These are phyloP conservation scores for Zootermopsis nevadensis DNA, from an alignment of 2,888 invertebrate species.

Conservation along the genomic window DNA sequence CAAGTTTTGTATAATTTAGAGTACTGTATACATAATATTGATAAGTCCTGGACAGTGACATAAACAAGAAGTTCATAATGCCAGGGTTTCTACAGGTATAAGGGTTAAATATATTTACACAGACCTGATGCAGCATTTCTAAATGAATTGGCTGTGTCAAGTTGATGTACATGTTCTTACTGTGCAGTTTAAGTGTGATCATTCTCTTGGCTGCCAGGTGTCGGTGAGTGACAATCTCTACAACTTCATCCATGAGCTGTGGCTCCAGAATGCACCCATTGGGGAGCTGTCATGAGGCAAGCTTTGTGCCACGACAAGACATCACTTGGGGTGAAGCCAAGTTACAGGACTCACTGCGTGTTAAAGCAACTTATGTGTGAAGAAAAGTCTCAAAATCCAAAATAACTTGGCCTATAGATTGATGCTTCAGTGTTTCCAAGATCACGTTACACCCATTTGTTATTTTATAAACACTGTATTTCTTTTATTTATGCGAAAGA, in stretches of 20 bases:
- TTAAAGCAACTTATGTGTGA: too few relatives aligned
- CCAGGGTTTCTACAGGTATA: background rate
- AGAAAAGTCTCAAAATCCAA: background rate
- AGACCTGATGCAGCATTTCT: background rate
- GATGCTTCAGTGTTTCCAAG: background rate
- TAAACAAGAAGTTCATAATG: background rate
- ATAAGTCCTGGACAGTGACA: background rate
- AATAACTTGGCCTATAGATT: background rate
- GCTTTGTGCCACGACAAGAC: background rate
- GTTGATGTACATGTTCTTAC: background rate
- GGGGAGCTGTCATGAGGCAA: conserved; percentile 87
- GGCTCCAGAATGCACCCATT: conserved; percentile 97
- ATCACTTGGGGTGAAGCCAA: too few relatives aligned
- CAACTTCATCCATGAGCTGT: conserved; percentile 93
- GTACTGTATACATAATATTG: background rate
- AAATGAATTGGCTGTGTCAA: background rate
- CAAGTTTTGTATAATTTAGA: too few relatives aligned
- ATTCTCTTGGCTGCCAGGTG: conserved; percentile 68
- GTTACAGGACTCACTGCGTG: background rate
- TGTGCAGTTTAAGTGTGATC: conserved; percentile 38
- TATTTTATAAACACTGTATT: background rate
- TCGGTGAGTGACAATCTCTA: conserved; percentile 94
- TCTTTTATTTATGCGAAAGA: background rate
- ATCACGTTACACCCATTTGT: background rate
- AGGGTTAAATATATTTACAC: too few relatives aligned